phyloP scores from a whole-genome alignment of 53 echinoderm and acorn worm genomes.

The Temnopleurus reevesii region DNA sequence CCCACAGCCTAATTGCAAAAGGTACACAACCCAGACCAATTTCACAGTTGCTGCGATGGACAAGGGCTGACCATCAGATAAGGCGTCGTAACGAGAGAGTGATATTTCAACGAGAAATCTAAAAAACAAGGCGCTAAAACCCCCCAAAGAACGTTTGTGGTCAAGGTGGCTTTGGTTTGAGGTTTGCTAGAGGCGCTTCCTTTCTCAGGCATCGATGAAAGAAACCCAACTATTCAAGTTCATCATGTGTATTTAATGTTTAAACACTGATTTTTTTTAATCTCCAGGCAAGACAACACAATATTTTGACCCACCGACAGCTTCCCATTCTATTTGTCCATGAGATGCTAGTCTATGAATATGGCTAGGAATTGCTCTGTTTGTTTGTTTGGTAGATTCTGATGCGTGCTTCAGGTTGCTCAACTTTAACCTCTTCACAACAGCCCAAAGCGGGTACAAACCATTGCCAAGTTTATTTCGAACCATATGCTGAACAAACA shows the following conservation, averaged over 20 bases:
- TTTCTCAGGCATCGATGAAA: slow-evolving; percentile 1
- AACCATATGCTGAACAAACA: slow-evolving; percentile 6
- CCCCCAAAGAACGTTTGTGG: slow-evolving; percentile 12
- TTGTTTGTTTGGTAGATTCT: slow-evolving; percentile 5
- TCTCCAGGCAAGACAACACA: slow-evolving; percentile 3
- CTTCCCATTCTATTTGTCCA: neutral
- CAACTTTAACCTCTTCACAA: slow-evolving; percentile 9
- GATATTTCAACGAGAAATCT: slow-evolving; percentile 27
- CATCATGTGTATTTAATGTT: neutral
- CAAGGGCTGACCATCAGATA: slow-evolving; percentile 40
- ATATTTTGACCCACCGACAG: neutral
- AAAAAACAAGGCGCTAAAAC: neutral
- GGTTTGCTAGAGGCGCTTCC: slow-evolving; percentile 22
- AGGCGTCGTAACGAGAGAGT: neutral
- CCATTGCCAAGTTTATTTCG: slow-evolving; percentile 20
- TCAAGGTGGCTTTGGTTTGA: slow-evolving; percentile 24
- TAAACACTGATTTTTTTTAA: slow-evolving; percentile 25
- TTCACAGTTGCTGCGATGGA: slow-evolving; percentile 37
- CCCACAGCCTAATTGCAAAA: neutral
- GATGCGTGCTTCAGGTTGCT: neutral
- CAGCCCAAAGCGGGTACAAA: neutral
- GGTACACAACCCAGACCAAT: slow-evolving; percentile 28
- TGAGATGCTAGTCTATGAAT: neutral
- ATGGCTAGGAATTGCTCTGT: slow-evolving; percentile 6
- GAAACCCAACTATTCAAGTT: neutral